phyloP scores from a whole-genome alignment of 2,888 invertebrate species.

The Malthinus flaveolus region DNA sequence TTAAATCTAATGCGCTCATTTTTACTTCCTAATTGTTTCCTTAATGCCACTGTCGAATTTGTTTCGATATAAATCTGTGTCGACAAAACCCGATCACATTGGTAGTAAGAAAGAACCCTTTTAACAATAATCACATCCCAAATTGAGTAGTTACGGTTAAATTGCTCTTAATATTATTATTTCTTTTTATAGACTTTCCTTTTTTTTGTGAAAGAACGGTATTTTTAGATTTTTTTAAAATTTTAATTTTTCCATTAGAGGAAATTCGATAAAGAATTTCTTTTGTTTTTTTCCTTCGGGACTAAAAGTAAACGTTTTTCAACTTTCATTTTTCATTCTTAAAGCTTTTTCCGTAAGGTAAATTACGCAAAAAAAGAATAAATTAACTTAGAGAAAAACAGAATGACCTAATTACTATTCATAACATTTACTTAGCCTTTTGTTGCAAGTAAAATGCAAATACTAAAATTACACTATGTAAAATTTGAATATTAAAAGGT shows the following conservation, averaged over 20 bases:
- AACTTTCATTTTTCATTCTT: no score
- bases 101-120: neutral
- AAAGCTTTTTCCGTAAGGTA: no score
- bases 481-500: slow-evolving; percentile 8
- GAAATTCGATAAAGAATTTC: no score
- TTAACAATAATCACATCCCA: neutral
- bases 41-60: slow-evolving; percentile 10
- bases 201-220: no score
- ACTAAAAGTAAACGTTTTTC: no score
- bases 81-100: neutral
- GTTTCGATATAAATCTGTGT: slow-evolving; percentile 6
- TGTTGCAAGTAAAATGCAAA: slow-evolving; percentile 6
- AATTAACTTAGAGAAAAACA: no score
- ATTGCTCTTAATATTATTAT: neutral
- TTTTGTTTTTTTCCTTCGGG: no score
- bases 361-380: no score
- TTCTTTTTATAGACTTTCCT: no score
- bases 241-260: no score
- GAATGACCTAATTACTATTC: no score
- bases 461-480: neutral
- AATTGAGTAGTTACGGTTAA: neutral
- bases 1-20: slow-evolving; percentile 7
- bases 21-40: slow-evolving; percentile 11
- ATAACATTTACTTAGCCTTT: neutral
- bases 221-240: no score